Evolutionary conservation across 2,888 invertebrate species (phyloP).

Genomic region (Harpagoxenus sublaevis): DNA sequence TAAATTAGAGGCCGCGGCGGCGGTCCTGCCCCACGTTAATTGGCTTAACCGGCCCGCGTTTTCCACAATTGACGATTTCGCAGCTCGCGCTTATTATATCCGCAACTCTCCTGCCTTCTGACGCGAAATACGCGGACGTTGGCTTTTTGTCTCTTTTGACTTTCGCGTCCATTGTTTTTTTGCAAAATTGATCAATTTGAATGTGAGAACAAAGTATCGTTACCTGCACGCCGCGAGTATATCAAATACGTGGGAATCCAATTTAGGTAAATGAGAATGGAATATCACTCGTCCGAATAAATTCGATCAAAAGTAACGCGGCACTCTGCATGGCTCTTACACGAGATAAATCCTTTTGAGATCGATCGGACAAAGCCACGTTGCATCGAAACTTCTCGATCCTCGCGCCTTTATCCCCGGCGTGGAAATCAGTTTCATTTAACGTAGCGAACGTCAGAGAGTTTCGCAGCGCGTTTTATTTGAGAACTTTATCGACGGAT

Average conservation of each 20-base stretch:
- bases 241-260: not conserved
- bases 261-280: conserved; percentile 16
- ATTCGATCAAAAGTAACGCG: conserved; percentile 18
- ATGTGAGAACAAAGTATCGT: not conserved
- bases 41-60: conserved; percentile 31
- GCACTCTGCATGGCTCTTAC: not conserved
- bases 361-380: conserved; percentile 10
- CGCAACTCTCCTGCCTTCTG: conserved; percentile 10
- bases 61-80: conserved; percentile 37
- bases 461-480: conserved; percentile 17
- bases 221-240: not conserved
- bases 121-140: not conserved
- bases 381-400: conserved; percentile 24
- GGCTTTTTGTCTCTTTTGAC: conserved; percentile 10
- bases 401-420: not conserved
- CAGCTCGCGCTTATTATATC: conserved; percentile 32
- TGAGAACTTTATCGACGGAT: conserved; percentile 50
- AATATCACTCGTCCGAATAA: not conserved
- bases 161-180: not conserved
- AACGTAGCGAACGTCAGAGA: conserved; percentile 34
- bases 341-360: not conserved
- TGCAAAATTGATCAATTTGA: conserved; percentile 24
- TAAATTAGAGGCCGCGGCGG: conserved; percentile 30
- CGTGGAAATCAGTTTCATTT: conserved; percentile 48
- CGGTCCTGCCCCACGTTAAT: conserved; percentile 25